Base-by-base conservation (phyloP, 2,888 invertebrate species). In the Hyposoter didymator region DNA sequence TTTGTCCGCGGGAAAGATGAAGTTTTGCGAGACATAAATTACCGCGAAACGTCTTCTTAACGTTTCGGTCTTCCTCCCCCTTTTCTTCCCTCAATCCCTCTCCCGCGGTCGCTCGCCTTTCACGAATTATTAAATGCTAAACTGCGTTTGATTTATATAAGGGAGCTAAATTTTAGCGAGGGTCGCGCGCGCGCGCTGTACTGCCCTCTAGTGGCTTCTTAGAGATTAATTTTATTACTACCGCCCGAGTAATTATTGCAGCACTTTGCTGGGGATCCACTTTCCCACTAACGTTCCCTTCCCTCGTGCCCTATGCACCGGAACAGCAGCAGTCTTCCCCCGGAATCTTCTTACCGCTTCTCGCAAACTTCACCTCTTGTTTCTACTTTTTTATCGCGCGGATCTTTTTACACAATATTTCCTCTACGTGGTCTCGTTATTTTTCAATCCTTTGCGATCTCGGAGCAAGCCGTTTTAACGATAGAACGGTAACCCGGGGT, bases 141-240 rank as follows among this genome's bases (percentile, higher is more conserved):
- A 93, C 92, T 91, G 92, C 90, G 89, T 93, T 93, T 93, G 93
- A 93, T 93, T 93, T 93, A 93, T 93, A 92, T 52, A 39, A 92
- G 91, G 91, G 92, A 91, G 91, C 89, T 90, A 89, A 87, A 88
- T 55, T 84, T 88, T 87, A 67, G 87, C 86, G 82, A 66, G 67
- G 59, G 75, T 84, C 80, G 83, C 80, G 86, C 80, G 87, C 80
- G 87, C 88, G 85, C 52, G 55, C 73, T 19, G 74, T 55, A 55
- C 73, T 83, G 78, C 66, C 70, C 80, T 76, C 78, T 74, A 62
- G 62, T 67, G 78, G 66, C 79, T 79, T 88, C 88, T 86, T 90
- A 88, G 91, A 93, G 92, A 93, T 93, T 93, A 93, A 93, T 93
- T 93, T 93, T 93, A 93, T 93, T 93, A 93, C 93, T 93, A 93